These are phyloP conservation scores for Sycobia sp. DNA, from an alignment of 1,140 invertebrate species.

Conservation along the genomic window DNA sequence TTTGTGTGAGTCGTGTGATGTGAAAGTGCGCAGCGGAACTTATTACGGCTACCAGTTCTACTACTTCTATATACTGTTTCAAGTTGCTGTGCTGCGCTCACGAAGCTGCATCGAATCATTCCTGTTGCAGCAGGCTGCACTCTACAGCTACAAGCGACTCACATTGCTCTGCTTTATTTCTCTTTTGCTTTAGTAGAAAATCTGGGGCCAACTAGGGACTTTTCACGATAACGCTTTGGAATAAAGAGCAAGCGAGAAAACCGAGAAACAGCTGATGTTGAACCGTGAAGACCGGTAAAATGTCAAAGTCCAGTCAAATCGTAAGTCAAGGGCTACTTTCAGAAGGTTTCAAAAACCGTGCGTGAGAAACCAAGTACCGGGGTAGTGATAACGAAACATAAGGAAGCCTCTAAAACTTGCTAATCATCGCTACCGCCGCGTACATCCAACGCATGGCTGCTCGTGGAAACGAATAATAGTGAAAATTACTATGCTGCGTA, in stretches of 20 bases:
- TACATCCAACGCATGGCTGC: constrained; percentile 29
- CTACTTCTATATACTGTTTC: no score
- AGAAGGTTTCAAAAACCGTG: not conserved
- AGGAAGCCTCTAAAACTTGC: not conserved
- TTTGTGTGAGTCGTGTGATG: no score
- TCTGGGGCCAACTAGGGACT: constrained; percentile 45
- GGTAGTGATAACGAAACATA: not conserved
- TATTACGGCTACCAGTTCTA: no score
- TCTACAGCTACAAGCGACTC: no score
- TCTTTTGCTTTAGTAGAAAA: no score
- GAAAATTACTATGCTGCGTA: constrained; percentile 25
- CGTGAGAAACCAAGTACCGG: not conserved
- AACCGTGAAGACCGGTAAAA: constrained; percentile 56
- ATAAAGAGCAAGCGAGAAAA: constrained; percentile 39
- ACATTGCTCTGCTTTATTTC: no score
- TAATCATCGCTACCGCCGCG: constrained; percentile 8
- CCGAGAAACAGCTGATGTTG: constrained; percentile 59
- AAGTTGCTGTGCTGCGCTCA: no score
- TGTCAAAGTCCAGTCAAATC: constrained; percentile 61
- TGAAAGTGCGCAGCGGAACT: no score
- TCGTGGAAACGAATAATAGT: constrained; percentile 16
- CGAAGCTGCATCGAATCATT: no score
- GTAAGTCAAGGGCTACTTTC: constrained; percentile 48
- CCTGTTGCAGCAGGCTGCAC: no score
- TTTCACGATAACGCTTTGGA: constrained; percentile 36